Conservation (phyloP, 2,888 invertebrate species). For the Barypeithes pellucidus region DNA sequence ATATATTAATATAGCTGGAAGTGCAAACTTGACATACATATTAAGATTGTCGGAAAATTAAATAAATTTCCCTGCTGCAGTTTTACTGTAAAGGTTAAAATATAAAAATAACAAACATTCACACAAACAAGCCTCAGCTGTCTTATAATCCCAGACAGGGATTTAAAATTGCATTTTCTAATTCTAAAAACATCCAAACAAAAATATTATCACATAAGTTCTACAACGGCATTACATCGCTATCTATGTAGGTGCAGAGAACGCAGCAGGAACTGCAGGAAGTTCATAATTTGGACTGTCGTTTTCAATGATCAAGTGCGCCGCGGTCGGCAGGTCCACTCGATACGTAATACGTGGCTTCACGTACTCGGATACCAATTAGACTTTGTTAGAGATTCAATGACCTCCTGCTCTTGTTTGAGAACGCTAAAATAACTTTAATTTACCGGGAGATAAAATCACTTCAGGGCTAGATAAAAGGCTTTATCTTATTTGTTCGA, state of each 20-base stretch:
- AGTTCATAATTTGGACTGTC: constrained; percentile 59
- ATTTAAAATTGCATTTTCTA: background rate
- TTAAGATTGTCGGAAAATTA: too few species aligned
- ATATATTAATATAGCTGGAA: too few species aligned
- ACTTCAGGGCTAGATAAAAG: background rate
- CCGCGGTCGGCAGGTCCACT: constrained; percentile 39
- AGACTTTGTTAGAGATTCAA: constrained; percentile 49
- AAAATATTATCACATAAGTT: constrained; percentile 8
- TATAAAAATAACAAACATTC: too few species aligned
- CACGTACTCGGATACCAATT: constrained; percentile 42
- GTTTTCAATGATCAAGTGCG: constrained; percentile 56
- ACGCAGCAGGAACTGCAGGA: constrained; percentile 55
- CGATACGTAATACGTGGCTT: constrained; percentile 43
- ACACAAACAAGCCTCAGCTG: too few species aligned
- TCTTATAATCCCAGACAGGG: too few species aligned
- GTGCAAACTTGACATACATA: too few species aligned
- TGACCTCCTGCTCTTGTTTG: constrained; percentile 49
- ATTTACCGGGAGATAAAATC: constrained; percentile 15
- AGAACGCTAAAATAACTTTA: constrained; percentile 18
- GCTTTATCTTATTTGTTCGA: background rate
- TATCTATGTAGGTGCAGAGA: constrained; percentile 37
- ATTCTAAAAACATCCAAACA: background rate
- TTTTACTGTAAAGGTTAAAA: too few species aligned
- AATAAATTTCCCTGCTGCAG: too few species aligned
- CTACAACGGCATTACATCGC: background rate